Evolutionary conservation across 2,888 invertebrate species (phyloP), one percentile per base, ranked within the genome.

Genomic region (Parascotia fuliginaria): DNA sequence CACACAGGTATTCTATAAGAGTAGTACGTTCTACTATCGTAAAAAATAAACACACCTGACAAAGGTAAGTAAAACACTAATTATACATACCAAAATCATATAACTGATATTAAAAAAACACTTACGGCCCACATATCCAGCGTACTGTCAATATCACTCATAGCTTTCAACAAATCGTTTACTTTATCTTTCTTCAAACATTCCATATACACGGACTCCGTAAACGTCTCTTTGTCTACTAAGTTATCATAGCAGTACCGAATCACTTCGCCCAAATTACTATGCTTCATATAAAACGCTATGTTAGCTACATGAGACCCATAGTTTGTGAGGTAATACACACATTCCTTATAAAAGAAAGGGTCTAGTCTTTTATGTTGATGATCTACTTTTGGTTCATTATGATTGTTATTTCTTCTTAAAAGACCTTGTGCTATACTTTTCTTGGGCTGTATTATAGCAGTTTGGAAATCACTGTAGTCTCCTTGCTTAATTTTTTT

Each of bases 301-400:
- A 97, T 92, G 44, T 96, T 93, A 7, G 95, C 95, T 0, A 93
- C 88, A 71, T 95, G 95, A 2, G 95, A 95, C 0, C 97, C 98
- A 73, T 97, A 98, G 51, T 94, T 95, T 2, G 93, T 92, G 2
- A 98, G 88, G 81, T 98, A 98, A 79, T 95, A 96, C 1, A 97
- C 82, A 68, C 96, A 97, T 85, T 98, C 98, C 53, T 95, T 94
- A 68, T 95, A 95, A 60, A 94, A 94, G 60, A 93, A 91, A 0
- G 93, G 92, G 50, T 94, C 93, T 0, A 94, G 73, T 62, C 81
- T 83, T 60, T 85, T 87, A 11, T 73, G 72, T 12, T 77, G 77
- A 27, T 85, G 68, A 36, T 89, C 87, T 0, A 75, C 41, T 73
- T 91, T 92, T 0, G 80, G 73, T 59, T 91, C 89, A 0, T 42